Evolutionary conservation across 2,888 invertebrate genomes (phyloP).

Genomic region (Odiellus spinosus): DNA sequence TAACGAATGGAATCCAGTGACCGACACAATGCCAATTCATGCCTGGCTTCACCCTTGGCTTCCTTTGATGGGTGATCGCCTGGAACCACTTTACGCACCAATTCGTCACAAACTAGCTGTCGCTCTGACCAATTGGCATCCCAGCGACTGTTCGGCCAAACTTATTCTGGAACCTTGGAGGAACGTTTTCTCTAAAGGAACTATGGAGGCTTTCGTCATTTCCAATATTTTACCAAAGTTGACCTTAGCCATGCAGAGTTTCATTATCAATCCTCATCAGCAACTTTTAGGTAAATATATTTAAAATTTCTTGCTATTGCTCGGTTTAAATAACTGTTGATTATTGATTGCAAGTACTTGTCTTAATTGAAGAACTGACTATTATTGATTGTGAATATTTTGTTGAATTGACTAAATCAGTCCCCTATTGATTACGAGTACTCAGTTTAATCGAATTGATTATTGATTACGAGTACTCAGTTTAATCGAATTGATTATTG

Average conservation of each 20-base stretch:
- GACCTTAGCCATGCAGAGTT: constrained; percentile 44
- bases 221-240: constrained; percentile 81
- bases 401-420: too few relatives aligned
- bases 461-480: too few relatives aligned
- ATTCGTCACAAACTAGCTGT: constrained; percentile 78
- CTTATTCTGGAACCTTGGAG: constrained; percentile 84
- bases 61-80: constrained; percentile 49
- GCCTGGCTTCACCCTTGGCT: constrained; percentile 97
- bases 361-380: too few relatives aligned
- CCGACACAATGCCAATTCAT: constrained; percentile 87
- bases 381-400: too few relatives aligned
- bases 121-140: constrained; percentile 87
- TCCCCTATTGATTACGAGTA: too few relatives aligned
- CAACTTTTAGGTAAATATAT: constrained; percentile 44
- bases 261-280: constrained; percentile 54
- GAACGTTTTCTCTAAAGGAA: constrained; percentile 52
- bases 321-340: neutral
- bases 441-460: too few relatives aligned
- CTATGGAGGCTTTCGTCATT: constrained; percentile 62
- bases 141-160: constrained; percentile 80
- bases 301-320: neutral
- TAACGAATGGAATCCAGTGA: constrained; percentile 83
- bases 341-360: too few relatives aligned
- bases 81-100: constrained; percentile 57
- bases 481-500: too few relatives aligned